phyloP scores from a whole-genome alignment of 2,797 vertebrate species.

The Urosaurus nigricauda region DNA sequence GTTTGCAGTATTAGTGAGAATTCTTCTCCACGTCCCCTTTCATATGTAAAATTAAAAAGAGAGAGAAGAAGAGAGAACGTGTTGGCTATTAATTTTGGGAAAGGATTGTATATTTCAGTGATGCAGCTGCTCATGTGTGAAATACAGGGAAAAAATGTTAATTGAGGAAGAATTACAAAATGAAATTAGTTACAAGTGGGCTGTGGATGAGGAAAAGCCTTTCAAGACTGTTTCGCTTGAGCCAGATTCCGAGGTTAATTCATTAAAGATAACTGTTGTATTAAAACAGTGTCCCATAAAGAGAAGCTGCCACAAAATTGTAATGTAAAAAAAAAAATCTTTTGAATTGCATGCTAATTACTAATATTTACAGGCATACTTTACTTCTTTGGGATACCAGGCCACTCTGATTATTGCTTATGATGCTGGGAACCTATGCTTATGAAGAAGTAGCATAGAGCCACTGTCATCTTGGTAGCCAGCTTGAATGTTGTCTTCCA shows the following conservation, averaged over 20 bases:
- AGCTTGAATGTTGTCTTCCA: slow-evolving; percentile 1
- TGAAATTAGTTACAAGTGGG: slow-evolving; percentile 66
- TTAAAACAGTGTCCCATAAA: slow-evolving; percentile 62
- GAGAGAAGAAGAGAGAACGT: slow-evolving; percentile 33
- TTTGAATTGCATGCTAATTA: slow-evolving; percentile 67
- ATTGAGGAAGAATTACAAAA: slow-evolving; percentile 53
- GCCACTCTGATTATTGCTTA: slow-evolving; percentile 52
- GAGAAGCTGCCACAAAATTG: slow-evolving; percentile 19
- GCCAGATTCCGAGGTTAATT: slow-evolving; percentile 58
- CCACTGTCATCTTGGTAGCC: slow-evolving; percentile 37
- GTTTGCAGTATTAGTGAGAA: slow-evolving; percentile 64
- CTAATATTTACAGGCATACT: slow-evolving; percentile 62
- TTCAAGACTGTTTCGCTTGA: slow-evolving; percentile 54
- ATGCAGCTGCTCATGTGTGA: slow-evolving; percentile 62
- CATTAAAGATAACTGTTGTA: slow-evolving; percentile 67
- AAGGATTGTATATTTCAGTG: slow-evolving; percentile 55
- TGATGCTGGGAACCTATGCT: slow-evolving; percentile 51
- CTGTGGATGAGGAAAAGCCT: slow-evolving; percentile 68
- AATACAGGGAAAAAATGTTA: slow-evolving; percentile 70
- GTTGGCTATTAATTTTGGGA: slow-evolving; percentile 63
- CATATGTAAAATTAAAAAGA: slow-evolving; percentile 65
- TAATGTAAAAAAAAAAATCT: slow-evolving; percentile 16
- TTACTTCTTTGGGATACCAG: slow-evolving; percentile 59
- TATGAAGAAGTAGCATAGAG: slow-evolving; percentile 34
- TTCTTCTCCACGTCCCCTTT: slow-evolving; percentile 57